These are phyloP conservation scores for Meda fulgida DNA, from an alignment of 2,797 vertebrate species.

Conservation along the genomic window DNA sequence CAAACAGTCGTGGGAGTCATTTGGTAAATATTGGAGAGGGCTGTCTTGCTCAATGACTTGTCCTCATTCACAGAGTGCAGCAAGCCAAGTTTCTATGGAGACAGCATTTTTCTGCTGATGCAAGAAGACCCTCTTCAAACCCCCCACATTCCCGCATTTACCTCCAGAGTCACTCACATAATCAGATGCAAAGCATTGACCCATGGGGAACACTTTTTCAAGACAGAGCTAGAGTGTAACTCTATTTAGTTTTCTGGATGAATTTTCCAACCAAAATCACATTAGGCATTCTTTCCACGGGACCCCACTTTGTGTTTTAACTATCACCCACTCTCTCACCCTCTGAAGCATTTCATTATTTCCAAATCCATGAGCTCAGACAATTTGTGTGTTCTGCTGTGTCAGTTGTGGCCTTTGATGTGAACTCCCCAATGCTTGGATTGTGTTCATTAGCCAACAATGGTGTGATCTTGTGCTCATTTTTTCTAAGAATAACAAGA, in stretches of 20 bases:
- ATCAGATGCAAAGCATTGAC: constrained; percentile 48
- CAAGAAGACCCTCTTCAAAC: constrained; percentile 47
- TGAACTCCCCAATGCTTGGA: constrained; percentile 67
- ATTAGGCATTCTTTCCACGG: constrained; percentile 59
- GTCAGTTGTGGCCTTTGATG: constrained; percentile 77
- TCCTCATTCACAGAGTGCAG: constrained; percentile 37
- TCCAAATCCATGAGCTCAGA: constrained; percentile 77
- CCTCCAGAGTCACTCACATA: constrained; percentile 45
- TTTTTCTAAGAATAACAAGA: constrained; percentile 36
- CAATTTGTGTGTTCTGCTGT: constrained; percentile 77
- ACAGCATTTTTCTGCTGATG: constrained; percentile 53
- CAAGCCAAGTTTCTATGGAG: constrained; percentile 49
- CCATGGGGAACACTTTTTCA: constrained; percentile 40
- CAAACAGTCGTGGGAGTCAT: constrained; percentile 18
- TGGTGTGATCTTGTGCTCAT: constrained; percentile 53
- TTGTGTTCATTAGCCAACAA: constrained; percentile 73
- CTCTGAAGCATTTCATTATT: constrained; percentile 76
- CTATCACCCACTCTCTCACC: constrained; percentile 69
- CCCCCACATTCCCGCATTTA: constrained; percentile 6
- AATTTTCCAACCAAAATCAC: constrained; percentile 57
- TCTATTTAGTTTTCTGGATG: background rate
- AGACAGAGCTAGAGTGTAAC: constrained; percentile 32
- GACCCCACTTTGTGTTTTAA: constrained; percentile 73
- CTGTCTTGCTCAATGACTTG: constrained; percentile 40
- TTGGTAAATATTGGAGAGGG: constrained; percentile 33